Percentiles rank a stretch among this genome's conserved stretches.
These are phyloP conservation scores for Benthosema pterotum DNA, from an alignment of 2,797 vertebrate species.

Conservation along the genomic window DNA sequence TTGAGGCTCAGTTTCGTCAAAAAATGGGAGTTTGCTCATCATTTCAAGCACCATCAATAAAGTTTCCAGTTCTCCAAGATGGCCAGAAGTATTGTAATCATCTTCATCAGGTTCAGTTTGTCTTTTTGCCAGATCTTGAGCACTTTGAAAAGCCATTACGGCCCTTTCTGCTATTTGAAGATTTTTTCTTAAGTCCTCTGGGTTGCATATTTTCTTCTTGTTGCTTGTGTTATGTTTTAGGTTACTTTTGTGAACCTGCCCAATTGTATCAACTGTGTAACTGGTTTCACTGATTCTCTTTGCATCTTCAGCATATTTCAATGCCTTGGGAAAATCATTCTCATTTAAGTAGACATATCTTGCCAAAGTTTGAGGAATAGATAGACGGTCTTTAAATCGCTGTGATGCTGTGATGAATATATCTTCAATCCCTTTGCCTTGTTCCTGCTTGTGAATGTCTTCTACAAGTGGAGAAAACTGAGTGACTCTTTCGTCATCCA, in stretches of 20 bases:
- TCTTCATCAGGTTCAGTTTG: constrained; percentile 49
- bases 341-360: constrained; percentile 80
- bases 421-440: constrained; percentile 64
- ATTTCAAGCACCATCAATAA: constrained; percentile 74
- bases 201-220: constrained; percentile 43
- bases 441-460: constrained; percentile 64
- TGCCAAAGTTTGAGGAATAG: constrained; percentile 83
- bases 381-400: constrained; percentile 70
- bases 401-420: constrained; percentile 74
- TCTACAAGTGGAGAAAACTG: constrained; percentile 78
- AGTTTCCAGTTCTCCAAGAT: constrained; percentile 79
- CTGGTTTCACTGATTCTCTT: constrained; percentile 72
- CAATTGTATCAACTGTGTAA: constrained; percentile 79
- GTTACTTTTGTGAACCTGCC: constrained; percentile 81
- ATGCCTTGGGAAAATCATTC: constrained; percentile 68
- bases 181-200: constrained; percentile 52
- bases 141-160: constrained; percentile 72
- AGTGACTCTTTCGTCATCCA: constrained; percentile 66
- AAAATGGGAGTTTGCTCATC: constrained; percentile 68
- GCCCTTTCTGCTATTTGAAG: constrained; percentile 70
- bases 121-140: constrained; percentile 70
- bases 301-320: constrained; percentile 78
- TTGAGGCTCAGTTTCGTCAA: constrained; percentile 46
- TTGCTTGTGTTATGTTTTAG: constrained; percentile 66
- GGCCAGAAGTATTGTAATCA: constrained; percentile 78